Evolutionary conservation across 1,140 invertebrate species (phyloP).

Genomic region (fruit fly (Drosophila melanogaster)): Release_6_plus_ISO1_MT NT_037436.4:12693001-12693500

Average conservation of each 20-base stretch:
- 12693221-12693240: constrained; percentile 13
- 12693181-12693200: background rate
- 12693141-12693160: constrained; percentile 42
- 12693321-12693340: constrained; percentile 55
- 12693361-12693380: constrained; percentile 28
- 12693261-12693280: constrained; percentile 70
- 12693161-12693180: background rate
- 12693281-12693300: constrained; percentile 84
- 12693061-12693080: constrained; percentile 84
- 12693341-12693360: constrained; percentile 69
- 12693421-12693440: constrained; percentile 13
- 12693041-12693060: constrained; percentile 45
- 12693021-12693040: constrained; percentile 50
- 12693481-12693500: constrained; percentile 25
- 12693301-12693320: constrained; percentile 79
- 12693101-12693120: constrained; percentile 6
- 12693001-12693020: constrained; percentile 59
- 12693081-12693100: constrained; percentile 52
- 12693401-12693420: constrained; percentile 4
- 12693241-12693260: constrained; percentile 25
- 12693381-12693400: constrained; percentile 11
- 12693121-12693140: constrained; percentile 69
- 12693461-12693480: constrained; percentile 70
- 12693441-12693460: constrained; percentile 9
- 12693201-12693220: constrained; percentile 14